Evolutionary conservation across 1,140 invertebrate species (phyloP), one percentile per base, ranked within the genome.

Genomic region (Lordiphosa collinella): DNA sequence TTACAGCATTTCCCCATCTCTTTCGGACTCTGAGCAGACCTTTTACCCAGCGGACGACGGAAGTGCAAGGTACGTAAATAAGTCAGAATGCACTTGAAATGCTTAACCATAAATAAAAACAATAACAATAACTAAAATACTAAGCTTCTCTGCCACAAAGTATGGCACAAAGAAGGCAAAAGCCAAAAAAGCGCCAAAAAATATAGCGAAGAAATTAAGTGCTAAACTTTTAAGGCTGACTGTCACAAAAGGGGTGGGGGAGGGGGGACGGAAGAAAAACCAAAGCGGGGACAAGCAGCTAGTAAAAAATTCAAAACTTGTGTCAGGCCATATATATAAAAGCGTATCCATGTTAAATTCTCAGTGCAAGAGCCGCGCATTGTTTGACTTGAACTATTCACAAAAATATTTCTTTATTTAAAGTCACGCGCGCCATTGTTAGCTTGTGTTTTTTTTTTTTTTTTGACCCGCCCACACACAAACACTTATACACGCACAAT

Each of bases 361-460:
- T 79, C 68, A 41, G 66, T 64, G 66, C 67, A 63, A 66, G 56
- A 56, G 78, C 67, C 66, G 71, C 61, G 76, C 76, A 82, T 82
- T 80, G 76, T 80, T 82, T 82, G 67, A 72, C 66, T 72, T 35
- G 61, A 84, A 71, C 71, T 84, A 82, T 82, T 69, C 58, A 57
- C 48, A 46, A 76, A 79, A 72, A 84, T 82, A 82, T 82, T 82
- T 82, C 78, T 82, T 76, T 82, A 84, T 82, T 82, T 84, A 76
- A 82, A 82, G 76, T 82, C 66, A 68, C 67, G 40, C 57, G 58
- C 43, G 55, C 57, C 67, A 72, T 64, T 72, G 55, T 68, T 44
- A 62, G 53, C 52, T 44, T 56, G 40, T 64, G 58, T 70, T 58
- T 43, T 75, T 67, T 49, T 44, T 56, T 37, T 64, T 62, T 70